A percentile compares a stretch with the other conserved stretches of the same genome.
These are phyloP conservation scores for Asobara japonica DNA, from an alignment of 1,140 invertebrate species.

Conservation along the genomic window DNA sequence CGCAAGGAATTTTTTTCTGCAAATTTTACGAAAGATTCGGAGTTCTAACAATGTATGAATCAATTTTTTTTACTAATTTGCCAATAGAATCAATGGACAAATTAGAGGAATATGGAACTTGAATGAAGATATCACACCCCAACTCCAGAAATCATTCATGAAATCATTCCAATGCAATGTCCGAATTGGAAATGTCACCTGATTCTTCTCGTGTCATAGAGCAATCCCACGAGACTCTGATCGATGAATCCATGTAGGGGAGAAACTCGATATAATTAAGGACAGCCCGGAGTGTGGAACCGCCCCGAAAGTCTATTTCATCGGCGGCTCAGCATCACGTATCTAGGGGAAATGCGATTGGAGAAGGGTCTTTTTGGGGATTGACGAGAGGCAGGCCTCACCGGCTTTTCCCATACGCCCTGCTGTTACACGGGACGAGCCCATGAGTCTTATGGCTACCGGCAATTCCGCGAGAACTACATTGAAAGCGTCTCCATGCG, in stretches of 20 bases:
- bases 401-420: slow-evolving; percentile 47
- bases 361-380: slow-evolving; percentile 51
- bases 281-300: slow-evolving; percentile 43
- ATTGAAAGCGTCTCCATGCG: no score
- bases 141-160: neutral
- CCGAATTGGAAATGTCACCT: neutral
- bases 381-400: slow-evolving; percentile 38
- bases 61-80: no score
- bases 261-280: slow-evolving; percentile 46
- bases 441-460: slow-evolving; percentile 43
- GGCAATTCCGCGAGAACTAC: neutral
- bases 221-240: neutral
- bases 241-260: neutral
- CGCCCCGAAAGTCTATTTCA: slow-evolving; percentile 54
- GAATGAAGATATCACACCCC: neutral
- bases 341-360: slow-evolving; percentile 41
- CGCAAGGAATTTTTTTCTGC: no score
- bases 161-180: neutral
- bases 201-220: neutral
- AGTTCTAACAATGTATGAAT: no score
- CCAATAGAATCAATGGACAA: no score
- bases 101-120: no score
- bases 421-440: slow-evolving; percentile 39
- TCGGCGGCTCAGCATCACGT: slow-evolving; percentile 49
- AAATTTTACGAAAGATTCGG: no score